Conservation (phyloP, 2,888 invertebrate species). For the Drosophila testacea region DNA sequence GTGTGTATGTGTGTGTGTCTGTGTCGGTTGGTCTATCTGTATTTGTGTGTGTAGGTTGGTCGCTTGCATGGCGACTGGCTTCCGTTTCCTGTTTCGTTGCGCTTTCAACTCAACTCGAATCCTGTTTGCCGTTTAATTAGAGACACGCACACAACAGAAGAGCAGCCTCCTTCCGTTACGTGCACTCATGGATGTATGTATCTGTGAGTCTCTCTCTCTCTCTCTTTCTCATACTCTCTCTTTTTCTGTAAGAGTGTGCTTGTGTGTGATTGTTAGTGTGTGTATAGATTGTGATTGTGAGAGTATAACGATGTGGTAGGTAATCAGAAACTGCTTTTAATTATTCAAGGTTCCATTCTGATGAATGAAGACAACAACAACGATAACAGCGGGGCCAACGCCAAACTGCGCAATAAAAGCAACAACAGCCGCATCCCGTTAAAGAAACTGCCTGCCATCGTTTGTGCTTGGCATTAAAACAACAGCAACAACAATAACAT, state of each 20-base stretch:
- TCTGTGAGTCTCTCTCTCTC: constrained; percentile 17
- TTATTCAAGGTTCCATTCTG: constrained; percentile 85
- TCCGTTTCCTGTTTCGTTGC: constrained; percentile 81
- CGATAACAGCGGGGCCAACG: constrained; percentile 47
- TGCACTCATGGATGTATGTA: constrained; percentile 44
- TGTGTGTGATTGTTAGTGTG: constrained; percentile 32
- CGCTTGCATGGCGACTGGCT: constrained; percentile 76
- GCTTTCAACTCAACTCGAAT: constrained; percentile 81
- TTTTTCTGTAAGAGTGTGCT: constrained; percentile 13
- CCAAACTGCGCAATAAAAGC: constrained; percentile 65
- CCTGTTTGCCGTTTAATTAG: constrained; percentile 81
- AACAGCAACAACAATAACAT: constrained; percentile 38
- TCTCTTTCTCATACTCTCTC: constrained; percentile 5
- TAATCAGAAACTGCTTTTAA: constrained; percentile 85
- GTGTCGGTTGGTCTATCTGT: constrained; percentile 9
- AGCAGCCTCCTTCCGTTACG: constrained; percentile 75
- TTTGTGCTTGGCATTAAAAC: constrained; percentile 67
- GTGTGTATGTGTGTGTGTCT: constrained; percentile 19
- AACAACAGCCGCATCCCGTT: constrained; percentile 54
- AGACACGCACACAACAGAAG: constrained; percentile 73
- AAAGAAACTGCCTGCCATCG: constrained; percentile 70
- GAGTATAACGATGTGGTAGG: constrained; percentile 82
- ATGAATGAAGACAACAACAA: constrained; percentile 83
- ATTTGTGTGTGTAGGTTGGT: constrained; percentile 45
- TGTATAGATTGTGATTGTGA: constrained; percentile 68